Evolutionary conservation across 2,113 vertebrate genomes (phyloP).

Genomic region (Hystrix cristata): DNA sequence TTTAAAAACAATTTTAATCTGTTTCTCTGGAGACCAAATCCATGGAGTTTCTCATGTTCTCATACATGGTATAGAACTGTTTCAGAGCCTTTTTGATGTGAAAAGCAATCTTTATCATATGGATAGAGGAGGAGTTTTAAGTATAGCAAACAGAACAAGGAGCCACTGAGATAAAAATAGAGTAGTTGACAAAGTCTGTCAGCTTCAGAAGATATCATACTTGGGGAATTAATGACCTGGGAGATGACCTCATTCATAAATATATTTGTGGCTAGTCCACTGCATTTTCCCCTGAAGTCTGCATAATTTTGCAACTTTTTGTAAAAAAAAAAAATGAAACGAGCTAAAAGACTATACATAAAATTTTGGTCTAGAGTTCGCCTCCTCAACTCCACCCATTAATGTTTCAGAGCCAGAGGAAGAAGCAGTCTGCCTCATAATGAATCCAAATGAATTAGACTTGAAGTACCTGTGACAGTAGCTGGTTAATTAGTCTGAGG

Average conservation of each 20-base stretch:
- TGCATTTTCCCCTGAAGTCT: background rate
- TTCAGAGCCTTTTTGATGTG: background rate
- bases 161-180: background rate
- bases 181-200: background rate
- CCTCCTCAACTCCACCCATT: background rate
- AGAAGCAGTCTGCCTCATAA: background rate
- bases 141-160: background rate
- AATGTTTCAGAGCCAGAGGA: background rate
- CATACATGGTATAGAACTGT: background rate
- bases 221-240: background rate
- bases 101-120: background rate
- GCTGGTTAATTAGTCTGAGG: background rate
- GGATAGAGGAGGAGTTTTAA: background rate
- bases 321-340: conserved; percentile 42
- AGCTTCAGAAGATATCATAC: background rate
- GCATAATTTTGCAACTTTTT: background rate
- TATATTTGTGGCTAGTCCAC: background rate
- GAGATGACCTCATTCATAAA: background rate
- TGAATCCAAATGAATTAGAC: background rate
- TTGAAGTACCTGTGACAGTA: background rate
- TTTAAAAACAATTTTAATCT: conserved; percentile 24
- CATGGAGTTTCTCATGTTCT: background rate
- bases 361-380: background rate
- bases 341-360: background rate
- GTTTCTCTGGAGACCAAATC: background rate